Conservation (phyloP, 1,140 invertebrate genomes). For the Pseudobourletiella spinata region DNA sequence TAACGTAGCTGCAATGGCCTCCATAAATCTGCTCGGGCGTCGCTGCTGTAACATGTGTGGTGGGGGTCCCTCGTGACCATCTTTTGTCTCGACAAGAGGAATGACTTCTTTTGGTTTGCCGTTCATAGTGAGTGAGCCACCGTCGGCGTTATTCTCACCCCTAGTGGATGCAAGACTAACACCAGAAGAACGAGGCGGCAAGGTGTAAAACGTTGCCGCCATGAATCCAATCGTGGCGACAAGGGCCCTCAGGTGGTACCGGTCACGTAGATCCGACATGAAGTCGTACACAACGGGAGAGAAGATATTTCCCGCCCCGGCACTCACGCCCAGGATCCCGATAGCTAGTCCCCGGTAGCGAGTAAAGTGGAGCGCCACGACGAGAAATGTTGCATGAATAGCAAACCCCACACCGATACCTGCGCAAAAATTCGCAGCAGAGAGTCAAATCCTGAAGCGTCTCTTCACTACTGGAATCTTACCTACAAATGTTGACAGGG, state of each 20-base stretch:
- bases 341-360: slow-evolving; percentile 21
- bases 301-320: slow-evolving; percentile 11
- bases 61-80: background rate
- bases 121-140: background rate
- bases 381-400: slow-evolving; percentile 10
- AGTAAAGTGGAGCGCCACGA: slow-evolving; percentile 11
- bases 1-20: slow-evolving; percentile 4
- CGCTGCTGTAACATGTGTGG: background rate
- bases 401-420: slow-evolving; percentile 14
- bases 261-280: slow-evolving; percentile 10
- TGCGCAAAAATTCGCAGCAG: slow-evolving; percentile 1
- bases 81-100: slow-evolving; percentile 1
- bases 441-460: background rate
- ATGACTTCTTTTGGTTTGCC: background rate
- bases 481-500: slow-evolving; percentile 21
- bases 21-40: slow-evolving; percentile 18
- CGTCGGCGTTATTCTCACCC: background rate
- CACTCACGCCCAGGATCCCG: slow-evolving; percentile 15
- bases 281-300: slow-evolving; percentile 15
- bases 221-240: slow-evolving; percentile 17
- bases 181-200: background rate
- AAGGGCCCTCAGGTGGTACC: slow-evolving; percentile 20
- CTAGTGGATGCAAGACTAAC: background rate
- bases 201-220: slow-evolving; percentile 10
- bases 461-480: background rate